Conservation (phyloP, 2,113 vertebrate genomes). For the Silurus asotus region DNA sequence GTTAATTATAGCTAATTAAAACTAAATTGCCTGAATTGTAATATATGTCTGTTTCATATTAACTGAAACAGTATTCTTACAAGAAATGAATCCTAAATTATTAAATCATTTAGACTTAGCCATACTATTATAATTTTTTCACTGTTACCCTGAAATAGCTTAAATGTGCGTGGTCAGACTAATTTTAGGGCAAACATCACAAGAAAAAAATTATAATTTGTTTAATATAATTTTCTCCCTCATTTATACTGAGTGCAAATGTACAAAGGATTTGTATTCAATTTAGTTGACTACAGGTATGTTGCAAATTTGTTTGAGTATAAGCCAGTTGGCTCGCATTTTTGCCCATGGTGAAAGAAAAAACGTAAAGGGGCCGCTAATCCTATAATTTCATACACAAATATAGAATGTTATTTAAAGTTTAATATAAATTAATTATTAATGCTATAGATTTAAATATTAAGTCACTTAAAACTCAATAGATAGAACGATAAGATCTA, state of each 20-base stretch:
- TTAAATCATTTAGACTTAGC: not conserved
- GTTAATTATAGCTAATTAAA: not conserved
- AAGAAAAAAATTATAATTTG: not conserved
- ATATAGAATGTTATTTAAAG: not conserved
- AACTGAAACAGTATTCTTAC: not conserved
- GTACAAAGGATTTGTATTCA: not conserved
- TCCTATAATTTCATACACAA: not conserved
- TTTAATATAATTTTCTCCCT: not conserved
- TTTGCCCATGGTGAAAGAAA: not conserved
- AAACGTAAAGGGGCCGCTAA: not conserved
- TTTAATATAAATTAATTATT: not conserved
- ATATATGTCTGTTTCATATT: not conserved
- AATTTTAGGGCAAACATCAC: not conserved
- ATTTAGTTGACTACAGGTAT: not conserved
- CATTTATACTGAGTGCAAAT: not conserved
- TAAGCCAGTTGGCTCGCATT: not conserved
- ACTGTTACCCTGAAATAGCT: not conserved
- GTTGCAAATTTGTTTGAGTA: not conserved
- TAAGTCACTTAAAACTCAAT: not conserved
- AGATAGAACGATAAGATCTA: not conserved
- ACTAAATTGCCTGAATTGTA: not conserved
- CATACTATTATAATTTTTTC: not conserved
- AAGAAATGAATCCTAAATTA: not conserved
- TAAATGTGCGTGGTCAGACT: not conserved
- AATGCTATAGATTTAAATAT: not conserved